A percentile compares a stretch with the other conserved stretches of the same genome.
These are phyloP conservation scores for Nysson spinosus DNA, from an alignment of 2,888 invertebrate species.

Conservation along the genomic window DNA sequence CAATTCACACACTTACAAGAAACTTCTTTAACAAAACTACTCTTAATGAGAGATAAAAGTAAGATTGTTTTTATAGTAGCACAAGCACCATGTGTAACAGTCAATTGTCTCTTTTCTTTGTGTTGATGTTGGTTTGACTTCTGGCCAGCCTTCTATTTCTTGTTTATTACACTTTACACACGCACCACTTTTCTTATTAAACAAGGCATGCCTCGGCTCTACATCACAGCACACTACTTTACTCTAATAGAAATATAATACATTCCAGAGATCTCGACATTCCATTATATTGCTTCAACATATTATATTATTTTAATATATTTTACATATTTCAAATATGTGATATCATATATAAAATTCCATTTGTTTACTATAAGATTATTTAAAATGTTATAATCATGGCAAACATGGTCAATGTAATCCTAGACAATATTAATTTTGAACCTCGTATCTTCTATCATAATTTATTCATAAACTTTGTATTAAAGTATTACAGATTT, in stretches of 20 bases:
- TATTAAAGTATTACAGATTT: too few relatives aligned
- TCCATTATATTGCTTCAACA: background rate
- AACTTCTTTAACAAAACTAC: slow-evolving; percentile 32
- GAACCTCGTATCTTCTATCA: background rate
- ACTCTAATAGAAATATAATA: slow-evolving; percentile 10
- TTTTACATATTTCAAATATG: background rate
- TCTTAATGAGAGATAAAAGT: slow-evolving; percentile 9
- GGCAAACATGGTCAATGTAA: too few relatives aligned
- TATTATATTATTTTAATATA: background rate
- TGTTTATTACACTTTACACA: slow-evolving; percentile 41
- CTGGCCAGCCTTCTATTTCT: slow-evolving; percentile 44
- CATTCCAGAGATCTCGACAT: slow-evolving; percentile 47
- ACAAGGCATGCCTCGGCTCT: slow-evolving; percentile 40
- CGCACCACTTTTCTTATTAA: slow-evolving; percentile 34
- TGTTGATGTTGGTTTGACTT: slow-evolving; percentile 70
- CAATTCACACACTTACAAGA: slow-evolving; percentile 45
- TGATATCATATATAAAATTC: background rate
- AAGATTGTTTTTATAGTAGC: slow-evolving; percentile 16
- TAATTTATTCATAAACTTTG: background rate
- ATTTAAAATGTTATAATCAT: too few relatives aligned
- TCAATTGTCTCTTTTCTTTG: slow-evolving; percentile 49
- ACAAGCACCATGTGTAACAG: slow-evolving; percentile 48
- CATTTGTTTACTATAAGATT: too few relatives aligned
- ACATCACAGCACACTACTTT: slow-evolving; percentile 32
- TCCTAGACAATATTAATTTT: background rate